Conservation (phyloP, 2,113 vertebrate genomes). For the Gallinago undulata region DNA sequence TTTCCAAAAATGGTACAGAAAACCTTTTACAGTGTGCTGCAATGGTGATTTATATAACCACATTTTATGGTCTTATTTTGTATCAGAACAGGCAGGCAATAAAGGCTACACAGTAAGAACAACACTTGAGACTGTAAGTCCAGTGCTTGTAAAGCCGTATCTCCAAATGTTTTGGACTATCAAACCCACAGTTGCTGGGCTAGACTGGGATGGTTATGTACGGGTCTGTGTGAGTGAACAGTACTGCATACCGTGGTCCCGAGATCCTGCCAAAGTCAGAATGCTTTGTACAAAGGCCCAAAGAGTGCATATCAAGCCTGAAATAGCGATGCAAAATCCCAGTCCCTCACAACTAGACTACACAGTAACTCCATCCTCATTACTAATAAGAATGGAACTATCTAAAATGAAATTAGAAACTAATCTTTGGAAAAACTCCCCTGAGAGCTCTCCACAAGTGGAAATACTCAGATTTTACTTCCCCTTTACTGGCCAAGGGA, state of each 20-base stretch:
- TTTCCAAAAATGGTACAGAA: not conserved
- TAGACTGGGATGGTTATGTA: not conserved
- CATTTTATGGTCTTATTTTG: not conserved
- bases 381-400: not conserved
- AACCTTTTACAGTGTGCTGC: not conserved
- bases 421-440: not conserved
- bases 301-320: not conserved
- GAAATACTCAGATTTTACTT: not conserved
- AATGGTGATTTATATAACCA: not conserved
- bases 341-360: not conserved
- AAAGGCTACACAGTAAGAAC: not conserved
- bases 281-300: not conserved
- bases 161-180: not conserved
- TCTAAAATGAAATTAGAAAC: not conserved
- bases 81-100: not conserved
- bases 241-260: fast-evolving
- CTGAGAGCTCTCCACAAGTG: not conserved
- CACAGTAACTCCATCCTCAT: not conserved
- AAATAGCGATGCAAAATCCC: not conserved
- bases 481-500: not conserved
- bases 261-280: not conserved
- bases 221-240: not conserved
- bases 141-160: not conserved
- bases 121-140: not conserved
- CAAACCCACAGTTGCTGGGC: not conserved